A percentile compares a stretch with the other conserved stretches of the same genome.
phyloP scores from a whole-genome alignment of 2,797 vertebrate genomes.

The Sternarchorhynchus goeldii region DNA sequence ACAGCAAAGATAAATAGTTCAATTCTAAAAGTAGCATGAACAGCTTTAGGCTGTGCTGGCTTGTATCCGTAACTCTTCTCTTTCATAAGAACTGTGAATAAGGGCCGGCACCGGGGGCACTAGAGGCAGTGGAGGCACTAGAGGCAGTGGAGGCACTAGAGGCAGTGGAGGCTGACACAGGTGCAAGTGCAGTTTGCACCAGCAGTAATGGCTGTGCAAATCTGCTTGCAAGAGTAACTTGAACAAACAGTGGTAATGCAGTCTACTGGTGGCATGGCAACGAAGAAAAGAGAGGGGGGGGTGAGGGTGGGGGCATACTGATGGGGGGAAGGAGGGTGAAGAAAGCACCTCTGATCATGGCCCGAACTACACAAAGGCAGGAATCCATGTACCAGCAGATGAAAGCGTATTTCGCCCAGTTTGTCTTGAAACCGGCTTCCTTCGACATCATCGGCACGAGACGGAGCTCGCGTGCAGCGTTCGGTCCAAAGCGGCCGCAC shows the following conservation, averaged over 20 bases:
- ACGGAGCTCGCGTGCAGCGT: not conserved
- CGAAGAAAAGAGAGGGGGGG: conserved; percentile 12
- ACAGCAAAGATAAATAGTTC: not conserved
- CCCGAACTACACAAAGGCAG: conserved; percentile 10
- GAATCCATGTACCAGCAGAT: not conserved
- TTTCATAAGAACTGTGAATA: not conserved
- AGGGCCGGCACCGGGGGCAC: not conserved
- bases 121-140: no score
- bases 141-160: no score
- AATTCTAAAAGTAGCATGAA: not conserved
- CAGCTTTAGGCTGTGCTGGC: not conserved
- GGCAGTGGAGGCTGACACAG: not conserved
- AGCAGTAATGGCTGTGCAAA: conserved; percentile 40
- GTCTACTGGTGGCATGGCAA: conserved; percentile 26
- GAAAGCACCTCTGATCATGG: not conserved
- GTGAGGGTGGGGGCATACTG: not conserved
- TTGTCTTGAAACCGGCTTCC: conserved; percentile 11
- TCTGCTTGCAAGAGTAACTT: conserved; percentile 26
- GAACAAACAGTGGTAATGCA: conserved; percentile 41
- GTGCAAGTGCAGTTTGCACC: conserved; percentile 38
- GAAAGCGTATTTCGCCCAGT: conserved; percentile 28
- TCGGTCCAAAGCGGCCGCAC: not conserved
- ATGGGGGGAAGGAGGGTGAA: not conserved
- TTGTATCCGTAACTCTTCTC: conserved; percentile 7
- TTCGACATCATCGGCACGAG: conserved; percentile 30